Evolutionary conservation across 92 coral and sea anemone genomes (phyloP).

Genomic region (Meandrina meandrites): DNA sequence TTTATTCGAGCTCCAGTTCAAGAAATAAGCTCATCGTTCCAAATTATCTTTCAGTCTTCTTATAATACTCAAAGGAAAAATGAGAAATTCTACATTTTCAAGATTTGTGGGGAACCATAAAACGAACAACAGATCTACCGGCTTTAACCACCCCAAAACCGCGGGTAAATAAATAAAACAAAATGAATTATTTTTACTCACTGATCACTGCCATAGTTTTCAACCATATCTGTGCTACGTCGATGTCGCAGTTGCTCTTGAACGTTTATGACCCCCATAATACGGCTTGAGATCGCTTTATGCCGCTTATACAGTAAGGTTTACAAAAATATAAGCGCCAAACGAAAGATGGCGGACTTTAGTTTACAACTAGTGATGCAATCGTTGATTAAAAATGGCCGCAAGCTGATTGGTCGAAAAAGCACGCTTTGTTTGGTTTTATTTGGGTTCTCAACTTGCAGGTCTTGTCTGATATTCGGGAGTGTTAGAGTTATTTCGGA

Average conservation of each 20-base stretch:
- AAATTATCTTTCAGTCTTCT: not conserved
- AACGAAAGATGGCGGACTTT: conserved; percentile 75
- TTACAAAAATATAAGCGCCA: not conserved
- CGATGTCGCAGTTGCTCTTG: conserved; percentile 74
- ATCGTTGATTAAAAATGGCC: conserved; percentile 7
- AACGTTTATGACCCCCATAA: conserved; percentile 81
- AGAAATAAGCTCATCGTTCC: not conserved
- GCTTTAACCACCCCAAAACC: conserved; percentile 35
- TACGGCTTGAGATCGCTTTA: not conserved
- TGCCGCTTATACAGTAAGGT: not conserved
- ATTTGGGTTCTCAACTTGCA: not conserved
- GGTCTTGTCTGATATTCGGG: too few relatives aligned
- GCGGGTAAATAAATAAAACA: not conserved
- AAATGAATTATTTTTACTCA: conserved; percentile 37
- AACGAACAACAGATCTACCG: not conserved
- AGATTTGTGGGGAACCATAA: not conserved
- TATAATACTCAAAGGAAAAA: not conserved
- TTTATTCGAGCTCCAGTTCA: not conserved
- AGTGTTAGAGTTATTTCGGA: too few relatives aligned
- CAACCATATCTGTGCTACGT: conserved; percentile 49
- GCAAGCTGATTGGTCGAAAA: conserved; percentile 35
- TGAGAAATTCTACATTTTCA: not conserved
- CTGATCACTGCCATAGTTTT: conserved; percentile 40
- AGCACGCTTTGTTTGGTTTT: not conserved
- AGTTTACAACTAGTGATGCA: conserved; percentile 37